Base-by-base conservation (phyloP, 2,797 vertebrate species). In the Galagoides demidoff region DNA sequence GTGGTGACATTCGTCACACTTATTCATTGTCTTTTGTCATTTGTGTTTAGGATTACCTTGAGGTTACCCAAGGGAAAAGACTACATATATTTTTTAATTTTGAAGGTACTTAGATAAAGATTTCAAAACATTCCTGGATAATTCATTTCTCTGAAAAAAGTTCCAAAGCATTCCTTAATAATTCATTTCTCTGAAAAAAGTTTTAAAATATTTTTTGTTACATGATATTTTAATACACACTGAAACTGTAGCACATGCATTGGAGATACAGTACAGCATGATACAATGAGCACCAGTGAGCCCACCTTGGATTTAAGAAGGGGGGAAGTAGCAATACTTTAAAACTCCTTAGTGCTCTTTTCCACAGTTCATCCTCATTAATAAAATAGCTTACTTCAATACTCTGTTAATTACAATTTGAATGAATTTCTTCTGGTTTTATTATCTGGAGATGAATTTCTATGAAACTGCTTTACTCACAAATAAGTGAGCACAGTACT, bases 391-490 rank as follows among this genome's bases (percentile, higher is more conserved):
- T 64, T 59, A 71, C 73, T 37, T 93, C 43, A 74, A 2, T 52
- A 37, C 27, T 82, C 63, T 5, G 12, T 71, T 52, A 52, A 23
- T 57, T 83, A 37, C 20, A 4, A 57, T 87, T 94, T 31, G 90
- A 79, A 73, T 87, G 81, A 68, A 92, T 93, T 83, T 95, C 31
- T 34, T 83, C 59, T 92, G 68, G 12, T 10, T 93, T 88, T 88
- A 37, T 63, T 92, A 49, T 90, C 82, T 95, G 79, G 45, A 85
- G 79, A 81, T n/a, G 63, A 64, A 10, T 94, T 64, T 74, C 64
- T 74, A 68, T 64, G 59, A 71, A 83, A 63, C 83, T 59, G 64
- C 3, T 91, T 96, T 64, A 89, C 43, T 85, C 57, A 77, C 63
- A 81, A 94, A 34, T 61, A 76, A 90, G 10, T 74, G 23, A 92